These are phyloP conservation scores for Cataglyphis altisquamis DNA, from an alignment of 2,888 invertebrate genomes.

Conservation along the genomic window DNA sequence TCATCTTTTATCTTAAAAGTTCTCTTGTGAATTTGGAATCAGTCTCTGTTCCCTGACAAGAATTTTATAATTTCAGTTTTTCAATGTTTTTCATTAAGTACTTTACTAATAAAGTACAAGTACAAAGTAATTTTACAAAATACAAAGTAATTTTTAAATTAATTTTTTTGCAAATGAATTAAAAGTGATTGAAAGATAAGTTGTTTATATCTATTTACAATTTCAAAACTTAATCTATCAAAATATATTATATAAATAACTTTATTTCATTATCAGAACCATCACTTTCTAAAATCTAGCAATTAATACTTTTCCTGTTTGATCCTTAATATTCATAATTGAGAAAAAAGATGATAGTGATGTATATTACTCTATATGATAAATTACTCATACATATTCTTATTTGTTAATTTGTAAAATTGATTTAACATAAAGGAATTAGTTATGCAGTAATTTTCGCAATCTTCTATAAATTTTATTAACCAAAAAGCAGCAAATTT, in stretches of 20 bases:
- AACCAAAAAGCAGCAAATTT: constrained; percentile 18
- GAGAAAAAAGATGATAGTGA: not conserved
- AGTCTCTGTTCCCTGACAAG: not conserved
- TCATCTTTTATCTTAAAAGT: not conserved
- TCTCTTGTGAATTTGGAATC: not conserved
- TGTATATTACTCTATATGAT: not conserved
- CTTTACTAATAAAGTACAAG: not conserved
- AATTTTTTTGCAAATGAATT: not conserved
- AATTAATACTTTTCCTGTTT: constrained; percentile 6
- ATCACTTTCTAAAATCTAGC: not conserved
- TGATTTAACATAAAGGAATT: constrained; percentile 13
- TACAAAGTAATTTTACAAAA: too few relatives aligned
- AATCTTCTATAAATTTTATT: constrained; percentile 20
- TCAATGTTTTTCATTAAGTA: constrained; percentile 1
- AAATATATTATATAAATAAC: not conserved
- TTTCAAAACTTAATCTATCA: not conserved
- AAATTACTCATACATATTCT: not conserved
- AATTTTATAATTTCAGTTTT: not conserved
- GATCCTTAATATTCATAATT: not conserved
- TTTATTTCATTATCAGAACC: constrained; percentile 5
- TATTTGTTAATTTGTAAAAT: constrained; percentile 15
- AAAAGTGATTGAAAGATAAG: not conserved
- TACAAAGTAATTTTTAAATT: too few relatives aligned
- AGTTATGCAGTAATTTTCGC: not conserved
- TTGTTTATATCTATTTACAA: not conserved